Evolutionary conservation across 2,113 vertebrate genomes (phyloP).

Genomic region (Bucco capensis): DNA sequence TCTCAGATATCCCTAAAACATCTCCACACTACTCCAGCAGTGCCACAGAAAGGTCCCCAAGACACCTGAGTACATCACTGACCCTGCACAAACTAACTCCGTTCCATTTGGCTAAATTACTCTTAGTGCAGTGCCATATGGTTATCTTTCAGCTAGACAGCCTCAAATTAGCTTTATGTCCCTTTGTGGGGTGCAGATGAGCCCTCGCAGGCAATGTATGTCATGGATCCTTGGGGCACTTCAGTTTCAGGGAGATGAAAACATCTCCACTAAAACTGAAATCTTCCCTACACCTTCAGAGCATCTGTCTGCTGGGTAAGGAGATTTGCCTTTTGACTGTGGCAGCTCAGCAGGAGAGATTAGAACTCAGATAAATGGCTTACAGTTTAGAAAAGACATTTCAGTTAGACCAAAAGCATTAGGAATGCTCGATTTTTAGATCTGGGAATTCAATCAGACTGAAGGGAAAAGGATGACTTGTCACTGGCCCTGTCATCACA

Average conservation of each 20-base stretch:
- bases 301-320: slow-evolving; percentile 35
- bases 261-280: neutral
- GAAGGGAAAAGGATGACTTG: slow-evolving; percentile 52
- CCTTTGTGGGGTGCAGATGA: neutral
- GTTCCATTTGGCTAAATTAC: neutral
- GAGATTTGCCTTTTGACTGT: slow-evolving; percentile 42
- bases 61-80: neutral
- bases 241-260: slow-evolving; percentile 13
- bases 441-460: slow-evolving; percentile 56
- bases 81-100: neutral
- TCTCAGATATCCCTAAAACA: neutral
- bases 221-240: neutral
- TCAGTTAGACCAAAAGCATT: slow-evolving; percentile 55
- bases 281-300: slow-evolving; percentile 23
- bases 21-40: neutral
- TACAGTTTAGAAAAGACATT: slow-evolving; percentile 57
- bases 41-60: neutral
- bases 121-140: neutral
- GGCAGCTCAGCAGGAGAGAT: slow-evolving; percentile 47
- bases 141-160: neutral
- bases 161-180: neutral
- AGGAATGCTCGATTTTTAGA: slow-evolving; percentile 52
- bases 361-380: slow-evolving; percentile 48
- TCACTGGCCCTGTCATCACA: slow-evolving; percentile 27
- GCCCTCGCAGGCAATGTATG: neutral